phyloP scores from a whole-genome alignment of 2,113 vertebrate genomes.

The Psettodes erumei region DNA sequence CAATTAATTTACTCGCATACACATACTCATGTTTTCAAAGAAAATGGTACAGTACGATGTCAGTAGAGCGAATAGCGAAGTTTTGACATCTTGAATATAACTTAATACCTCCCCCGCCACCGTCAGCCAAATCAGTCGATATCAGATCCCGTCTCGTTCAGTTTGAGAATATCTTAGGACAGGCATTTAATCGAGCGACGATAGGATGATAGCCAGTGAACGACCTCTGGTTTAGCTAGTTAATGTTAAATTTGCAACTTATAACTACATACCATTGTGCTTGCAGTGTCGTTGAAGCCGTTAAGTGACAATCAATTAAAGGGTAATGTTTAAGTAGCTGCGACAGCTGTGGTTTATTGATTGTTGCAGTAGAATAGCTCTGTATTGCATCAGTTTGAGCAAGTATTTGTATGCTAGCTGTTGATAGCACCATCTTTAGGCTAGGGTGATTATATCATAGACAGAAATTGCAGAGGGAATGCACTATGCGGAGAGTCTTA shows the following conservation, averaged over 20 bases:
- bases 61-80: no score
- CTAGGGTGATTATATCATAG: neutral
- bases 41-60: neutral
- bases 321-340: neutral
- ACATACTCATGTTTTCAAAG: fast-evolving
- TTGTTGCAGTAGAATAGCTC: slow-evolving; percentile 26
- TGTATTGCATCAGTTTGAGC: slow-evolving; percentile 52
- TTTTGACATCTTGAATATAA: slow-evolving; percentile 59
- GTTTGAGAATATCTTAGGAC: neutral
- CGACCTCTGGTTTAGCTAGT: slow-evolving; percentile 53
- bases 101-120: slow-evolving; percentile 45
- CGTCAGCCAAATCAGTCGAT: slow-evolving; percentile 66
- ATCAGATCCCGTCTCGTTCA: slow-evolving; percentile 19
- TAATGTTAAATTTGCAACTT: neutral
- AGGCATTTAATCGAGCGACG: slow-evolving; percentile 61
- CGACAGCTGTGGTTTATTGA: neutral
- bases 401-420: slow-evolving; percentile 31
- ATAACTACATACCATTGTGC: neutral
- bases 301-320: neutral
- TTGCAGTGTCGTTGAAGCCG: neutral
- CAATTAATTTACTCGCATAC: no score
- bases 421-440: neutral
- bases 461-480: neutral
- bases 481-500: neutral
- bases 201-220: slow-evolving; percentile 33